A percentile compares a stretch with the other conserved stretches of the same genome.
phyloP scores from a whole-genome alignment of 1,140 invertebrate genomes.

The Papilio helenus region DNA sequence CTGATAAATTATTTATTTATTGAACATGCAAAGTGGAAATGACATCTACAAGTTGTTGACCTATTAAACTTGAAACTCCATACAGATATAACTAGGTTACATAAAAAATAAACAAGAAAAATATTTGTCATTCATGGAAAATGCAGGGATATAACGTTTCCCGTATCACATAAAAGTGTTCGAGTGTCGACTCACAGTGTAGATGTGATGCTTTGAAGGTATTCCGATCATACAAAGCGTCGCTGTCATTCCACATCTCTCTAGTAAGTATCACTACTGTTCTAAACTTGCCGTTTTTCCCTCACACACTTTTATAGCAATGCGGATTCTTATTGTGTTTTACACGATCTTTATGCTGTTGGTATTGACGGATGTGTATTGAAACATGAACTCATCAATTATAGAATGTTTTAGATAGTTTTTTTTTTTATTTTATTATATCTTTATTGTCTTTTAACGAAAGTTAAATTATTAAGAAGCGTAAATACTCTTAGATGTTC shows the following conservation, averaged over 20 bases:
- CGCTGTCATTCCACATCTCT: neutral
- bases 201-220: conserved; percentile 16
- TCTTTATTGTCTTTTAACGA: neutral
- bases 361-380: too few relatives aligned
- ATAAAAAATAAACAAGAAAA: conserved; percentile 20
- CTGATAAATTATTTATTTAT: neutral
- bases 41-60: neutral
- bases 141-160: conserved; percentile 17
- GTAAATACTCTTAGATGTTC: conserved; percentile 10
- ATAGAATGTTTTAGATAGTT: too few relatives aligned
- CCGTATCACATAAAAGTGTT: conserved; percentile 21
- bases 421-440: too few relatives aligned
- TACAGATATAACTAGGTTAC: neutral
- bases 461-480: neutral
- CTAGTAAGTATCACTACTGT: conserved; percentile 10
- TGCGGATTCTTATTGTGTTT: neutral
- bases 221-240: conserved; percentile 17
- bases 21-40: neutral
- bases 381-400: too few relatives aligned
- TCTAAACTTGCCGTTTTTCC: conserved; percentile 4
- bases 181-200: neutral
- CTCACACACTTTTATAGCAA: conserved; percentile 2
- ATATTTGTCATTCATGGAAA: conserved; percentile 19
- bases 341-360: neutral
- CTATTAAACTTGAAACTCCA: neutral